phyloP scores from a whole-genome alignment of 2,113 vertebrate species.

The Aviceda subcristata region DNA sequence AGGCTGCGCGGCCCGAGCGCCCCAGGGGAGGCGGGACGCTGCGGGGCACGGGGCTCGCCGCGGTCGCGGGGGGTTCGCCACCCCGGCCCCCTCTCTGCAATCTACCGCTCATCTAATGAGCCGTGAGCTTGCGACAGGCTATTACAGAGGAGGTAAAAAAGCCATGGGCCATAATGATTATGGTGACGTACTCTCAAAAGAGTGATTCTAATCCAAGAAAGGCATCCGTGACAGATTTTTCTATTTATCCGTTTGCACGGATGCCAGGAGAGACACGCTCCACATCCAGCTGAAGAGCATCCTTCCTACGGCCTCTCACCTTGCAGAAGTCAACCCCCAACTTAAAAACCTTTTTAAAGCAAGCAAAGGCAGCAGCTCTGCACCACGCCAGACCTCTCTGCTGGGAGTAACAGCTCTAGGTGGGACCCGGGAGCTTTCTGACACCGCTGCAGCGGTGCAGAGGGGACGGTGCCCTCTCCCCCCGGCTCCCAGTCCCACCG shows the following conservation, averaged over 20 bases:
- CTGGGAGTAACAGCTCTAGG: background rate
- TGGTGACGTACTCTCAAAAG: background rate
- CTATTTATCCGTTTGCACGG: background rate
- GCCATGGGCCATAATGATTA: background rate
- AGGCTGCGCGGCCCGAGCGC: background rate
- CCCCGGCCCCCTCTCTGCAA: background rate
- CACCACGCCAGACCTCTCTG: accelerated
- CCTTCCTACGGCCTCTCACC: background rate
- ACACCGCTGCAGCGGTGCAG: accelerated
- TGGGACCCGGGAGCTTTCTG: background rate
- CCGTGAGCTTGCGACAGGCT: background rate
- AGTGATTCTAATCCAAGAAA: background rate
- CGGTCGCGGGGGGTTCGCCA: background rate
- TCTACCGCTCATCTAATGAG: background rate
- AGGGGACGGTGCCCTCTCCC: background rate
- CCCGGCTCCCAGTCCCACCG: background rate
- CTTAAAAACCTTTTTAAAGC: background rate
- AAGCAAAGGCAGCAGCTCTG: background rate
- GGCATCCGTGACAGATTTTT: background rate
- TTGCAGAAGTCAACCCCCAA: background rate
- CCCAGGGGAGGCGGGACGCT: background rate
- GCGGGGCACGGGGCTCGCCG: background rate
- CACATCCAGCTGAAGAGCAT: background rate
- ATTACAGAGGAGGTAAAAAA: background rate
- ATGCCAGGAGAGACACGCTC: background rate